phyloP scores from a whole-genome alignment of 2,797 vertebrate genomes.

The Fistularia commersonii region DNA sequence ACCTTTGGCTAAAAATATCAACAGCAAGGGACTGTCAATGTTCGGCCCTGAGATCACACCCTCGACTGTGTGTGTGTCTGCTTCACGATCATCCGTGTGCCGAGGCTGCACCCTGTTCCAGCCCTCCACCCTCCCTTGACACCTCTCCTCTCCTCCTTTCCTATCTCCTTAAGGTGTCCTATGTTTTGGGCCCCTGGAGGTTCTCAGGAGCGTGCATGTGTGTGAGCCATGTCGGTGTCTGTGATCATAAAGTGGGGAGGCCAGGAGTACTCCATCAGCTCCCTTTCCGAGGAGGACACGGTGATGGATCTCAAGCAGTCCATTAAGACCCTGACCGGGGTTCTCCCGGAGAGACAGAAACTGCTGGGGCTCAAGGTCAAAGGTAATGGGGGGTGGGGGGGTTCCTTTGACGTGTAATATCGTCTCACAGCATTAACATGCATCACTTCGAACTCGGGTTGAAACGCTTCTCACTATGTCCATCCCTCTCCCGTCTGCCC shows the following conservation, averaged over 20 bases:
- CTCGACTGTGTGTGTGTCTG: no score
- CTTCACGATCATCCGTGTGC: background rate
- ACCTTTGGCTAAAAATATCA: slow-evolving; percentile 62
- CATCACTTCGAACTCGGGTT: no score
- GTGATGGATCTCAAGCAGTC: slow-evolving; percentile 96
- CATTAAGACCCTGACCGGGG: slow-evolving; percentile 94
- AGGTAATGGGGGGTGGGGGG: slow-evolving; percentile 72
- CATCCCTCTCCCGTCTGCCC: slow-evolving; percentile 25
- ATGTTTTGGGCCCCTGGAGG: slow-evolving; percentile 12
- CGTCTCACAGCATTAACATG: no score
- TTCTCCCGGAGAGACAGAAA: slow-evolving; percentile 95
- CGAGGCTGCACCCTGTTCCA: slow-evolving; percentile 10
- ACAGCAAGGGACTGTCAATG: slow-evolving; percentile 15
- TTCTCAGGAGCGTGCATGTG: slow-evolving; percentile 6
- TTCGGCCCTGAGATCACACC: no score
- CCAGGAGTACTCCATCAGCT: slow-evolving; percentile 94
- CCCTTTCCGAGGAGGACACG: slow-evolving; percentile 95
- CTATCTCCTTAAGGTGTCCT: slow-evolving; percentile 20
- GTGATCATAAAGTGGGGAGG: slow-evolving; percentile 99
- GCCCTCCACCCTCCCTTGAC: slow-evolving; percentile 7
- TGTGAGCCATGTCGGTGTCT: slow-evolving; percentile 86
- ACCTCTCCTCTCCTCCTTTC: background rate
- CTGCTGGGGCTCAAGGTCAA: slow-evolving; percentile 96
- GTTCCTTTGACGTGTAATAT: background rate
- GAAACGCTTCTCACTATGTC: no score